A percentile compares a stretch with the other conserved stretches of the same genome.
Evolutionary conservation across 1,140 invertebrate genomes (phyloP).

Genomic region (Heliconius nattereri): DNA sequence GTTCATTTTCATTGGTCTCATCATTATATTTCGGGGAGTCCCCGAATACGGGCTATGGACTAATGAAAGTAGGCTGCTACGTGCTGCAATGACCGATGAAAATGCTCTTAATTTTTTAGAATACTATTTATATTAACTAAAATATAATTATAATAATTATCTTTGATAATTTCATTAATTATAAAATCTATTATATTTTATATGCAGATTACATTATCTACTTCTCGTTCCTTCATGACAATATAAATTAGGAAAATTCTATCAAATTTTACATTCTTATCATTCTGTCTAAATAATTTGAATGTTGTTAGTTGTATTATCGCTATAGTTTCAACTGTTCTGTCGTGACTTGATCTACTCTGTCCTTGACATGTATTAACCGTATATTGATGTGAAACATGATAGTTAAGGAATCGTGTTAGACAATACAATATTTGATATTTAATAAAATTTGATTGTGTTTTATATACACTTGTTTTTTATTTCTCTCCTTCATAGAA

Average conservation of each 20-base stretch:
- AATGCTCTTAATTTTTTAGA: background rate
- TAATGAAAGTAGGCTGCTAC: too few species aligned
- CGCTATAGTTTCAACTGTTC: slow-evolving; percentile 50
- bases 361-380: slow-evolving; percentile 65
- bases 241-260: slow-evolving; percentile 57
- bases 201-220: slow-evolving; percentile 51
- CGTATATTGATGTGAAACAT: slow-evolving; percentile 79
- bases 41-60: too few species aligned
- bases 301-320: slow-evolving; percentile 1
- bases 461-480: slow-evolving; percentile 57
- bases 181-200: slow-evolving; percentile 38
- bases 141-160: slow-evolving; percentile 18
- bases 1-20: too few species aligned
- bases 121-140: background rate
- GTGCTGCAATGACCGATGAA: too few species aligned
- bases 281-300: slow-evolving; percentile 31
- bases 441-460: slow-evolving; percentile 82
- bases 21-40: too few species aligned
- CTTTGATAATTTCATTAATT: slow-evolving; percentile 31
- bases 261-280: slow-evolving; percentile 25
- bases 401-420: slow-evolving; percentile 80
- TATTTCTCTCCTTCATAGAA: background rate
- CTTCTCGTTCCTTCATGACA: slow-evolving; percentile 77
- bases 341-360: slow-evolving; percentile 58
- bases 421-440: slow-evolving; percentile 82